Base-by-base conservation (phyloP, 2,888 invertebrate genomes). In the Agapetus fuscipes region DNA sequence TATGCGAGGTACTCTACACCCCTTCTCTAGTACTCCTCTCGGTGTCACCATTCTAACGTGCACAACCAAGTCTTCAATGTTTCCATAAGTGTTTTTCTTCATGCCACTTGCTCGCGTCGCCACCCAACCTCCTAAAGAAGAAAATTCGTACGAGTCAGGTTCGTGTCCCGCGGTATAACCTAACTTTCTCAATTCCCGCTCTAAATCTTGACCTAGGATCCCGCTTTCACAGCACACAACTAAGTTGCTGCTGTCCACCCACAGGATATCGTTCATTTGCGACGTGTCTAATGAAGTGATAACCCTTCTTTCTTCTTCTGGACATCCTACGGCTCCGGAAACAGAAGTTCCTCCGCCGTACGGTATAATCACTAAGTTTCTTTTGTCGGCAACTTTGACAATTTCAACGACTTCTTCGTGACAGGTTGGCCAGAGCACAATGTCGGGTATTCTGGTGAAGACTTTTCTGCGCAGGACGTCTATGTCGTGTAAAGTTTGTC, bases 21-120 rank as follows among this genome's bases (percentile, higher is more conserved):
- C 75, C 53, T 84, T 87, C 61, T 91, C 84, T 29, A 97, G 64
- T 1, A 88, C 83, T 0, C 93, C 95, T 43, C 69, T 67, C 0
- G 87, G 76, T 0, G 90, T 90, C 0, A 90, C 85, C 76, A 93
- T 83, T 62, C 82, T 84, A 1, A 90, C 81, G 52, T 91, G 86
- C 2, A 97, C 84, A 9, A 97, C 65, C 33, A 96, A 69, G 57
- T 97, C 96, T 61, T 97, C 96, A 45, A 97, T 97, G 56, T 97
- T 97, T 0, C 96, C 96, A 51, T 97, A 98, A 0, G 86, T 80
- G 60, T 98, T 98, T 62, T 97, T 98, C 70, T 97, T 98, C 97
- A 97, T 97, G 37, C 98, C 97, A n/a, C 91, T 91, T 0, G 95
- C 95, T 34, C 94, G 66, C 0, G 95, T 95, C 2, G 94, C 91